Percentiles rank a stretch among this genome's conserved stretches.
phyloP scores from a whole-genome alignment of 2,888 invertebrate genomes.

The Colletes collaris region DNA sequence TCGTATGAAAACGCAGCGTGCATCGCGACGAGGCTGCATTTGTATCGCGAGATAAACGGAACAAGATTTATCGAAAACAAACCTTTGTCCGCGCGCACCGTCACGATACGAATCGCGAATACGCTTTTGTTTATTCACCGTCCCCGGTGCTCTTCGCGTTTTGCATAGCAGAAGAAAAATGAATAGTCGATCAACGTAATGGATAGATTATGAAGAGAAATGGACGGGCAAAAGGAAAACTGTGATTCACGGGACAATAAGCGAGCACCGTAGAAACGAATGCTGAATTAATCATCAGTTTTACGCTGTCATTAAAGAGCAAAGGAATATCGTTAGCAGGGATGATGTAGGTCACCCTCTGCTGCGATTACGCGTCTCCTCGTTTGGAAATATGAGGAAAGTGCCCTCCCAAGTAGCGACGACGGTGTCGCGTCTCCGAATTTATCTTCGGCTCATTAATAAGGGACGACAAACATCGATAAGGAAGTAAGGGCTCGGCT shows the following conservation, averaged over 20 bases:
- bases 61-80: no score
- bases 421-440: conserved; percentile 70
- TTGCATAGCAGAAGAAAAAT: conserved; percentile 28
- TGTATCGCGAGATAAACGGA: no score
- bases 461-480: conserved; percentile 74
- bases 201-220: conserved; percentile 28
- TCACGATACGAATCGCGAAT: not conserved
- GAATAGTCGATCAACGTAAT: conserved; percentile 29
- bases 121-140: conserved; percentile 25
- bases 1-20: no score
- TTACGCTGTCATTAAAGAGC: conserved; percentile 63
- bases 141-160: not conserved
- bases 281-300: conserved; percentile 56
- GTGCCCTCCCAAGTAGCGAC: conserved; percentile 65
- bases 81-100: no score
- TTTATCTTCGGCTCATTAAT: conserved; percentile 75
- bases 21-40: no score
- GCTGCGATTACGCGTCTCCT: conserved; percentile 46
- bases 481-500: conserved; percentile 63
- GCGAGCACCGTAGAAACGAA: conserved; percentile 32
- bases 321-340: conserved; percentile 51
- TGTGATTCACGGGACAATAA: conserved; percentile 9
- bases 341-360: conserved; percentile 55
- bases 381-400: conserved; percentile 62
- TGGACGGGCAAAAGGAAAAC: not conserved